Conservation (phyloP, 2,888 invertebrate genomes). For the Dicycla oo region DNA sequence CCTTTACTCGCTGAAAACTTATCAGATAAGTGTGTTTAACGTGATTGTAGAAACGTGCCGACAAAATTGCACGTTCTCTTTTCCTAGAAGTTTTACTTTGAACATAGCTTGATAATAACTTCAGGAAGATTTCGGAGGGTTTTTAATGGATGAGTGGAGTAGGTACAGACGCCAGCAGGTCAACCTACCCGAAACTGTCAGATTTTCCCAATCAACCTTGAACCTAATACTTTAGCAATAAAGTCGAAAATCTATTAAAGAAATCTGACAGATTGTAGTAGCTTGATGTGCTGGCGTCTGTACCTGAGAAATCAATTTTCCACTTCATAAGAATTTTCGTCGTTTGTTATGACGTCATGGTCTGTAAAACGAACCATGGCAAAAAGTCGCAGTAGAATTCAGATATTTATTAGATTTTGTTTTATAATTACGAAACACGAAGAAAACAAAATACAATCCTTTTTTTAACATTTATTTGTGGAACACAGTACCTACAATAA, state of each 20-base stretch:
- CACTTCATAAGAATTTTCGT: background rate
- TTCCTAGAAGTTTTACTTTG: background rate
- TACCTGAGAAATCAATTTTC: background rate
- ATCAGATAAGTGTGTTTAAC: conserved; percentile 10
- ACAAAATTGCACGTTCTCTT: background rate
- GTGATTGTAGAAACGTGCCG: background rate
- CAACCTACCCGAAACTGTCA: too few relatives aligned
- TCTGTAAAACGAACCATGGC: background rate
- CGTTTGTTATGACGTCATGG: background rate
- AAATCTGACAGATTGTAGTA: too few relatives aligned
- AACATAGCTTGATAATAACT: too few relatives aligned
- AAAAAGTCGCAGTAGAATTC: conserved; percentile 4
- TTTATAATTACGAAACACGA: conserved; percentile 2
- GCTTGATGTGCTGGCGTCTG: too few relatives aligned
- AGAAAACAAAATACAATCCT: conserved; percentile 10
- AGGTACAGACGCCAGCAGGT: too few relatives aligned
- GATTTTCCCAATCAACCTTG: too few relatives aligned
- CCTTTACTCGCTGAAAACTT: conserved; percentile 14
- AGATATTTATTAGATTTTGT: background rate
- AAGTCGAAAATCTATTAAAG: too few relatives aligned
- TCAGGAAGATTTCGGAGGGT: background rate
- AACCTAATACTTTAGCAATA: too few relatives aligned
- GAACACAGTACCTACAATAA: conserved; percentile 44
- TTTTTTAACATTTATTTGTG: conserved; percentile 29
- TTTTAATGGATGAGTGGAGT: too few relatives aligned